Conservation (phyloP, 2,113 vertebrate species). For the Lampris megalopsis region DNA sequence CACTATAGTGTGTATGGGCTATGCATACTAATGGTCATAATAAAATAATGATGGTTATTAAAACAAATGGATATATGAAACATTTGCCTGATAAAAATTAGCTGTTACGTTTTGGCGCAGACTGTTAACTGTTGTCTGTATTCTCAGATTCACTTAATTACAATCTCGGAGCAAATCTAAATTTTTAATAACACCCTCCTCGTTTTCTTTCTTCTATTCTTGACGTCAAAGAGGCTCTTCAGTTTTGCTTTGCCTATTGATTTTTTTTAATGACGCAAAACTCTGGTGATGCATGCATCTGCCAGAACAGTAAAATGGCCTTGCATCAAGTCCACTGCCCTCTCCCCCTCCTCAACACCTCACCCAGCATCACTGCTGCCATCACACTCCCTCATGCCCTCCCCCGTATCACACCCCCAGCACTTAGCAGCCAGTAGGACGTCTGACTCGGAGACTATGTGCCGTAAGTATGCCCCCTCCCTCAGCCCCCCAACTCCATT, state of each 20-base stretch:
- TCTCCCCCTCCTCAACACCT: conserved; percentile 37
- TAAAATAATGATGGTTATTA: conserved; percentile 17
- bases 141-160: conserved; percentile 63
- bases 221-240: conserved; percentile 24
- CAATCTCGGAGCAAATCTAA: conserved; percentile 59
- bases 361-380: conserved; percentile 40
- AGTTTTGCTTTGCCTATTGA: conserved; percentile 33
- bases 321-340: conserved; percentile 32
- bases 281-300: conserved; percentile 34
- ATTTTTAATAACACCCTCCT: conserved; percentile 54
- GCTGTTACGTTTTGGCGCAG: conserved; percentile 57
- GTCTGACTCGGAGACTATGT: conserved; percentile 65
- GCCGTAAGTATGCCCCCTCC: conserved; percentile 37
- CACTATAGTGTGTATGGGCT: conserved; percentile 39
- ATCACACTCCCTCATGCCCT: conserved; percentile 51
- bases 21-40: conserved; percentile 41
- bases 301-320: conserved; percentile 42
- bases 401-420: conserved; percentile 32
- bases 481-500: not conserved
- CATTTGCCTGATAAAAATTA: conserved; percentile 67
- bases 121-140: conserved; percentile 54
- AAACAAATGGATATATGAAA: conserved; percentile 27
- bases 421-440: conserved; percentile 61
- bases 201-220: not conserved
- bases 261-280: conserved; percentile 48